Conservation (phyloP, 2,888 invertebrate species). For the Abrostola tripartita region DNA sequence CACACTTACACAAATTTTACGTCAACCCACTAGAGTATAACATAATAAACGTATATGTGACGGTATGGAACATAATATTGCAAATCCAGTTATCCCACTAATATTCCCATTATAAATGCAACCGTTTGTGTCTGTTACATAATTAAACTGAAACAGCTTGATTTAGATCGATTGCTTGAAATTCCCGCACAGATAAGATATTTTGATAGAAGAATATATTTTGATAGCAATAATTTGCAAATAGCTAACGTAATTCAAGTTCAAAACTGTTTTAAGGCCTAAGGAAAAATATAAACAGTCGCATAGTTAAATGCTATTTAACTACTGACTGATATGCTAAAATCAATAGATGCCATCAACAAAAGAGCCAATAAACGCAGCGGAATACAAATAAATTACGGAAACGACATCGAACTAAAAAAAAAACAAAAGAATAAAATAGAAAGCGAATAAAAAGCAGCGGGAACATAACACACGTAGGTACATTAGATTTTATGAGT, state of each 20-base stretch:
- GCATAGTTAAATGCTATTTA: no score
- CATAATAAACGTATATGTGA: neutral
- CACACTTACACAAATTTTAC: no score
- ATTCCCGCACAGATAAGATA: neutral
- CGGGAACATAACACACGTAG: slow-evolving; percentile 10
- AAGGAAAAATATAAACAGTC: no score
- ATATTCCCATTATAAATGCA: slow-evolving; percentile 3
- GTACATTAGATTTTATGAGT: slow-evolving; percentile 37
- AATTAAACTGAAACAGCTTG: slow-evolving; percentile 4
- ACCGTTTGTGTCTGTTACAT: slow-evolving; percentile 2
- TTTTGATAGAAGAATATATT: no score
- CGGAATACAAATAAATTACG: slow-evolving; percentile 10
- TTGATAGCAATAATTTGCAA: no score
- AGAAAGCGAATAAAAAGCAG: slow-evolving; percentile 13
- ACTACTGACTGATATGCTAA: neutral
- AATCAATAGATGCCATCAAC: slow-evolving; percentile 27
- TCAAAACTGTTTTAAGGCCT: no score
- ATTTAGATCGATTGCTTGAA: neutral
- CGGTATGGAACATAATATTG: neutral
- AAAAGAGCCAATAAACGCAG: slow-evolving; percentile 14
- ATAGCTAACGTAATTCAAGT: no score
- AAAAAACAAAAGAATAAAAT: slow-evolving; percentile 35
- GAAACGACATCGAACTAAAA: neutral
- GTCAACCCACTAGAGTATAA: no score
- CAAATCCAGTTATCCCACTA: neutral